phyloP scores from a whole-genome alignment of 2,888 invertebrate species.

The Meandrusa payeni region DNA sequence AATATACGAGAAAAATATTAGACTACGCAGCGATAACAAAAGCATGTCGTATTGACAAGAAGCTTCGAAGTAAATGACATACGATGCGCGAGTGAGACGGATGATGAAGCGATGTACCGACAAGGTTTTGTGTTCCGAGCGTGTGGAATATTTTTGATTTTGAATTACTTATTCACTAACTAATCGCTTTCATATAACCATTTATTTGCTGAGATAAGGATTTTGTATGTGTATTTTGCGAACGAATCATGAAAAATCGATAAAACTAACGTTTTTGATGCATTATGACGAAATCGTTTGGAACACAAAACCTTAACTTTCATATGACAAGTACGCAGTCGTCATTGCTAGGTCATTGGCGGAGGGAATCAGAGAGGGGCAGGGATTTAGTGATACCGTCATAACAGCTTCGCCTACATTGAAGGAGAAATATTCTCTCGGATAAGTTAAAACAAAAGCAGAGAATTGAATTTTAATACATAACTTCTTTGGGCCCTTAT shows the following conservation, averaged over 20 bases:
- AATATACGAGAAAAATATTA: constrained; percentile 58
- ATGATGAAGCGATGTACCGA: constrained; percentile 41
- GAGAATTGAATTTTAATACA: neutral
- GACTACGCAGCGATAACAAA: constrained; percentile 71
- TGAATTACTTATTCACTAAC: constrained; percentile 11
- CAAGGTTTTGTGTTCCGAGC: constrained; percentile 74
- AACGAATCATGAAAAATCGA: constrained; percentile 11
- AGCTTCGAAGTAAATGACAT: constrained; percentile 44
- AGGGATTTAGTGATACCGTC: constrained; percentile 44
- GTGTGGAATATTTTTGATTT: constrained; percentile 45
- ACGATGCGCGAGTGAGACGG: constrained; percentile 52
- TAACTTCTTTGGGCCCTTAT: neutral
- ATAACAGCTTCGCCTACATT: constrained; percentile 31
- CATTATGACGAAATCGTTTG: constrained; percentile 49
- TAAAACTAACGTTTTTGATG: constrained; percentile 30
- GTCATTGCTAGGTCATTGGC: constrained; percentile 41
- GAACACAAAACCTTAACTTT: constrained; percentile 72
- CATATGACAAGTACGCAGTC: constrained; percentile 37
- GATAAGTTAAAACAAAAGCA: neutral
- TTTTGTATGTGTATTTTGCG: neutral
- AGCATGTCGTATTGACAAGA: constrained; percentile 64
- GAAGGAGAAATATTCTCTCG: constrained; percentile 22
- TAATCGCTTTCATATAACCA: neutral
- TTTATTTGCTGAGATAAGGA: constrained; percentile 3
- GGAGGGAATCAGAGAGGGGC: constrained; percentile 40